Evolutionary conservation across 2,113 vertebrate genomes (phyloP).

Genomic region (Tetraodon nigroviridis): DNA sequence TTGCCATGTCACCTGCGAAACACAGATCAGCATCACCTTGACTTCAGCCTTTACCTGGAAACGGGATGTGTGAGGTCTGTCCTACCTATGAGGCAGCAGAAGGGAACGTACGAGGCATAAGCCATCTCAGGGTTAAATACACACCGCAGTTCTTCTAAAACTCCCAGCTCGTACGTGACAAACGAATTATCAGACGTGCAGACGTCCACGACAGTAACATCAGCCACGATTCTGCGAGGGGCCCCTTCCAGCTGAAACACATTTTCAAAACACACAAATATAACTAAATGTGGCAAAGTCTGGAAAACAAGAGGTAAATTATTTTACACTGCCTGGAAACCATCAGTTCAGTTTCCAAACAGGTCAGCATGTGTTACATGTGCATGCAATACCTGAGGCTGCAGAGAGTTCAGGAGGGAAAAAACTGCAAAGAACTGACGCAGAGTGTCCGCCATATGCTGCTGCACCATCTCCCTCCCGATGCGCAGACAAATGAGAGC

Average conservation of each 20-base stretch:
- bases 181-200: slow-evolving; percentile 69
- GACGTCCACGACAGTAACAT: slow-evolving; percentile 77
- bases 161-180: slow-evolving; percentile 73
- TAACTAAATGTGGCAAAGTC: not conserved
- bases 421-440: slow-evolving; percentile 86
- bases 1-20: slow-evolving; percentile 79
- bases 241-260: slow-evolving; percentile 62
- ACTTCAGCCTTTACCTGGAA: not conserved
- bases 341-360: too few relatives aligned
- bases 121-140: slow-evolving; percentile 96
- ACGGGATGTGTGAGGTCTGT: not conserved
- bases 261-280: slow-evolving; percentile 4
- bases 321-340: too few relatives aligned
- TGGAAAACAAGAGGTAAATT: not conserved
- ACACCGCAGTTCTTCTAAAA: slow-evolving; percentile 87
- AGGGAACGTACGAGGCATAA: slow-evolving; percentile 89
- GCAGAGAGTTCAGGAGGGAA: slow-evolving; percentile 81
- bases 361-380: too few relatives aligned
- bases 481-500: slow-evolving; percentile 94
- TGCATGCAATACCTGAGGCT: slow-evolving; percentile 75
- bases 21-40: slow-evolving; percentile 5
- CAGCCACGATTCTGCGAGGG: slow-evolving; percentile 69
- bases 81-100: slow-evolving; percentile 91
- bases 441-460: slow-evolving; percentile 88
- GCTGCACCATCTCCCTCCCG: slow-evolving; percentile 96